Percentiles rank a stretch among this genome's conserved stretches.
phyloP scores from a whole-genome alignment of 2,797 vertebrate genomes.

The Tapera naevia region DNA sequence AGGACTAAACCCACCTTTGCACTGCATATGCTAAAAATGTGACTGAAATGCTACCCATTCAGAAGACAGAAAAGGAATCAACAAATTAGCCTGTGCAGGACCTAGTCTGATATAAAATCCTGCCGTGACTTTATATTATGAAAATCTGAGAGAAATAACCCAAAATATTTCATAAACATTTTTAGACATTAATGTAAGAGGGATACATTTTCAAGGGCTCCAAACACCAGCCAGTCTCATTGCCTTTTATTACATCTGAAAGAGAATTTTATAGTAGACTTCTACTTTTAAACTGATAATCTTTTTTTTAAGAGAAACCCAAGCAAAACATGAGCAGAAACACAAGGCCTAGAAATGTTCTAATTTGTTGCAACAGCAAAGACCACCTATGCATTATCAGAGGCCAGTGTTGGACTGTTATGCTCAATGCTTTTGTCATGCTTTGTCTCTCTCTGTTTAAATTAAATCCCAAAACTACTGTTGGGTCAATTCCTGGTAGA shows the following conservation, averaged over 20 bases:
- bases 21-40: neutral
- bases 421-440: neutral
- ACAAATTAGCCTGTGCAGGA: neutral
- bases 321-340: neutral
- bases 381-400: neutral
- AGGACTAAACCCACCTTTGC: neutral
- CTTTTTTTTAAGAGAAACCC: neutral
- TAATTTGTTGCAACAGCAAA: neutral
- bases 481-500: neutral
- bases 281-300: neutral
- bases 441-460: slow-evolving; percentile 21
- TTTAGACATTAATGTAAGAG: neutral
- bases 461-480: slow-evolving; percentile 8
- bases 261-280: neutral
- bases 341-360: neutral
- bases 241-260: neutral
- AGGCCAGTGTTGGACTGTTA: neutral
- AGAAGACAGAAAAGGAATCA: neutral
- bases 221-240: neutral
- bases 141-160: neutral
- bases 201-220: neutral
- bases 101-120: neutral
- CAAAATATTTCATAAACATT: neutral
- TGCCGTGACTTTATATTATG: neutral
- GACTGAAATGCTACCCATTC: neutral